Base-by-base conservation (phyloP, 1,140 invertebrate genomes). In the Daktulosphaira vitifoliae region DNA sequence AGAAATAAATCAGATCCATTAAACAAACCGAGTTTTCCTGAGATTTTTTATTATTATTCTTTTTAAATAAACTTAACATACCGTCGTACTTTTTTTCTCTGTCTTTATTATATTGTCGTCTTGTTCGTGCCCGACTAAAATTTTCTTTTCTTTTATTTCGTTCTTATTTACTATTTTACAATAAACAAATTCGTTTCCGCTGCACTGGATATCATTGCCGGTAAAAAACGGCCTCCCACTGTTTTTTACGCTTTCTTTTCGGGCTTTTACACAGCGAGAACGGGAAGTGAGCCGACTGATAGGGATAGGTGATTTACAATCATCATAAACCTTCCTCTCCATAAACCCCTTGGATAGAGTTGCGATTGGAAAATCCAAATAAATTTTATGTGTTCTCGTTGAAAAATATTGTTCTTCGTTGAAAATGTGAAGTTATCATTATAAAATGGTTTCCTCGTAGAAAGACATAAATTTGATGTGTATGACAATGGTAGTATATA, bases 261-360 rank as follows among this genome's bases (percentile, higher is more conserved):
- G n/a, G 20, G 53, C 22, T 42, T n/a, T 5, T 46, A 44, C 23
- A 9, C 16, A 44, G 23, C 42, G 11, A 25, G 53, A 59, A 59
- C 56, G 26, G 56, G 56, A 62, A 46, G 42, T 48, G 29, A 2
- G 42, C 18, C 42, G 56, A 62, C 56, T 62, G 56, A 62, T 62
- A 62, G 56, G 13, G 56, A 62, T 62, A 62, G 42, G 56, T 62
- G 56, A 62, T 62, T 62, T 62, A 62, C 44, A 62, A 62, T 46
- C 56, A 33, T 62, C 39, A 26, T 62, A 39, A n/a, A n/a, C n/a
- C 56, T 46, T 62, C 56, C 39, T 46, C 42, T 11, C 42, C 56
- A 22, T 62, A 48, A 33, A 62, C 56, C 56, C 44, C 56, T 48
- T 48, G 42, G 25, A 62, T 23, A 62, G 56, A 29, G 56, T 62